Evolutionary conservation across 2,113 vertebrate genomes (phyloP), one percentile per base, ranked within the genome.

Genomic region (Perognathus longimembris): DNA sequence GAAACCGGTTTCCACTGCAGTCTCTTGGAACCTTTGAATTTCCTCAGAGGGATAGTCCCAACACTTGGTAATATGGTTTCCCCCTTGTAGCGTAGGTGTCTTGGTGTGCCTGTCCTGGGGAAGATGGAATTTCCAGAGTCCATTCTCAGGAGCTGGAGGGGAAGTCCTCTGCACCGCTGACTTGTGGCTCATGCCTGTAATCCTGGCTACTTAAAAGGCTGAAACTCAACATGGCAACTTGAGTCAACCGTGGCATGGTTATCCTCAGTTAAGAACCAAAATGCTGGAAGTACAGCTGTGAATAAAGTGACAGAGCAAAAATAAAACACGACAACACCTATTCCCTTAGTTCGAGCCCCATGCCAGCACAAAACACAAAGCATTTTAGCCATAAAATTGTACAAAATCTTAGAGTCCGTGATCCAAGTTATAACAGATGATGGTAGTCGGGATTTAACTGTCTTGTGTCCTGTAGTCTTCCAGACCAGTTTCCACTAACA

Each of bases 1-100:
- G 85, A 93, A 94, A 80, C 85, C 79, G 94, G 80, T 90, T 90
- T 92, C 75, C 85, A 32, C 40, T 59, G 81, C 69, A 76, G 40
- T 79, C 26, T 95, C 54, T 76, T 45, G 45, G 74, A 71, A 5
- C n/a, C 85, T 93, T 95, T 91, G 91, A 64, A 73, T 88, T 91
- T 94, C 50, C 76, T 92, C 50, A 82, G 77, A 93, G 71, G 32
- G 34, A 82, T 22, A 59, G 75, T 54, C 66, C 84, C 50, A 50
- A n/a, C 45, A 34, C 59, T 91, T 64, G 57, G 77, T 73, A 59
- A 73, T 76, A 26, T 64, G 63, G 20, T 73, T 88, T 87, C 84
- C 81, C 83, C 81, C 83, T 87, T 93, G 69, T 67, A 64, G 70
- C 78, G 40, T 21, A 45, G 70, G 85, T 45, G 21, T 38, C 12